Conservation (phyloP, 2,888 invertebrate species). For the Serripes groenlandicus region DNA sequence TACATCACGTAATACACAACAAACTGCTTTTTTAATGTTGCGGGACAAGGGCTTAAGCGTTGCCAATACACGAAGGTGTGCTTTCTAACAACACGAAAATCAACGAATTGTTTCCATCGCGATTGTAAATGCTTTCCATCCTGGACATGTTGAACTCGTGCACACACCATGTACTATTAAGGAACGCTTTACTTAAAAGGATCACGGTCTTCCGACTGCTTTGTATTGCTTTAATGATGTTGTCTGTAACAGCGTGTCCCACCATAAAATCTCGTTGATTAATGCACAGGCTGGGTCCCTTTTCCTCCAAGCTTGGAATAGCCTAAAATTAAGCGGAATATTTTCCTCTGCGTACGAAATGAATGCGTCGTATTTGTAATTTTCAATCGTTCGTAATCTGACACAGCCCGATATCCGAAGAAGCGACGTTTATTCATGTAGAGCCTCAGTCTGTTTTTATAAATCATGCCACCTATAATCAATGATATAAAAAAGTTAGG, state of each 20-base stretch:
- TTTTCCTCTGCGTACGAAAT: background rate
- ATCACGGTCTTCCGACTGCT: background rate
- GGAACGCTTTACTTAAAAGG: background rate
- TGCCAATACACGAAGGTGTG: too few relatives aligned
- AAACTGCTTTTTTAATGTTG: too few relatives aligned
- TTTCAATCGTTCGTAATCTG: background rate
- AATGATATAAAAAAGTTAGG: slow-evolving; percentile 27
- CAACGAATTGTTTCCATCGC: slow-evolving; percentile 1
- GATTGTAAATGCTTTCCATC: slow-evolving; percentile 63
- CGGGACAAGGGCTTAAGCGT: too few relatives aligned
- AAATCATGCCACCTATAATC: slow-evolving; percentile 38
- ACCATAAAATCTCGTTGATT: background rate
- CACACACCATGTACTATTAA: slow-evolving; percentile 23
- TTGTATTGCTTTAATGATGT: background rate
- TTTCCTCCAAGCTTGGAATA: background rate
- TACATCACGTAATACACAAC: too few relatives aligned
- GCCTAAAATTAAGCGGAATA: background rate
- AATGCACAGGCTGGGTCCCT: background rate
- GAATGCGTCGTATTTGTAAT: background rate
- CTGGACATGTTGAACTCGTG: slow-evolving; percentile 72
- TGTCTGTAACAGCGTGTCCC: background rate
- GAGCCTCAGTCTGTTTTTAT: slow-evolving; percentile 58
- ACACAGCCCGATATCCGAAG: background rate
- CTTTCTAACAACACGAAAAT: background rate
- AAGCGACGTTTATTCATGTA: slow-evolving; percentile 26